These are phyloP conservation scores for Oryzias sinensis DNA, from an alignment of 2,797 vertebrate genomes.

Conservation along the genomic window DNA sequence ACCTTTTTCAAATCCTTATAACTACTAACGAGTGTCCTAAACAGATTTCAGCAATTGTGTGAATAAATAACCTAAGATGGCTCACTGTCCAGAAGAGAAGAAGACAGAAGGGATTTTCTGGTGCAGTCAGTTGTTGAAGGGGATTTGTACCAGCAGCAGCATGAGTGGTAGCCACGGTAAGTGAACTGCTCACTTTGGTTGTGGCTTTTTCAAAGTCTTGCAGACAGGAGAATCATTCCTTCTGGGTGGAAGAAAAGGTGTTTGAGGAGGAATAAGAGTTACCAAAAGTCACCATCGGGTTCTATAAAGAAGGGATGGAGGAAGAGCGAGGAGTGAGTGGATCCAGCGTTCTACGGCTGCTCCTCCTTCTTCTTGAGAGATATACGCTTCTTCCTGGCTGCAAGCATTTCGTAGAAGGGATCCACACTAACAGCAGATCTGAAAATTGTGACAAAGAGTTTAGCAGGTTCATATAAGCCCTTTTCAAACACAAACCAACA, in stretches of 20 bases:
- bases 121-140: conserved; percentile 19
- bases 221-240: conserved; percentile 39
- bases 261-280: conserved; percentile 13
- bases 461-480: background rate
- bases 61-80: conserved; percentile 29
- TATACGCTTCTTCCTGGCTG: conserved; percentile 92
- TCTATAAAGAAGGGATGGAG: conserved; percentile 16
- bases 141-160: conserved; percentile 31
- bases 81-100: conserved; percentile 37
- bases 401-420: conserved; percentile 95
- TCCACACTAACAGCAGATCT: conserved; percentile 93
- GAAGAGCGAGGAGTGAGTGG: conserved; percentile 17
- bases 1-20: conserved; percentile 10
- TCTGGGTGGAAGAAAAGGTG: conserved; percentile 13
- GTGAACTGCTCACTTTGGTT: conserved; percentile 32
- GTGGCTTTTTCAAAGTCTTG: conserved; percentile 46
- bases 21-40: background rate
- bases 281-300: conserved; percentile 15
- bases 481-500: background rate
- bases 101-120: conserved; percentile 20
- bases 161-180: conserved; percentile 28
- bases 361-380: conserved; percentile 94
- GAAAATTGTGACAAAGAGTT: conserved; percentile 24
- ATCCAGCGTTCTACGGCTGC: conserved; percentile 66
- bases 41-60: conserved; percentile 24